Percentiles rank a stretch among this genome's conserved stretches.
Evolutionary conservation across 2,797 vertebrate genomes (phyloP).

Genomic region (Xyrichtys novacula): DNA sequence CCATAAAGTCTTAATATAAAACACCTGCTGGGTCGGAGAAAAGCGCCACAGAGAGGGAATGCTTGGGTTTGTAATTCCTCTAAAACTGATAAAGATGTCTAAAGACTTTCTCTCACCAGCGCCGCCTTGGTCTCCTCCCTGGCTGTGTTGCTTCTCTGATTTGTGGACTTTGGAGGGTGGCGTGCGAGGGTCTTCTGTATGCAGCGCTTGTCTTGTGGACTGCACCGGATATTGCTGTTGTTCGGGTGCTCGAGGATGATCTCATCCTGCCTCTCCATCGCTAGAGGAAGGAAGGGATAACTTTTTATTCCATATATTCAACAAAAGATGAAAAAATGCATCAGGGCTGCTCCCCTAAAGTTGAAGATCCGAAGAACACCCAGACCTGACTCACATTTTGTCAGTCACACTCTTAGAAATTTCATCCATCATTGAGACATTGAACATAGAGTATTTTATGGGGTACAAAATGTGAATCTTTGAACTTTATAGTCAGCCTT

Average conservation of each 20-base stretch:
- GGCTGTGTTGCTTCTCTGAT: constrained; percentile 84
- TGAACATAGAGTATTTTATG: background rate
- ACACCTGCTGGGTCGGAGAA: constrained; percentile 53
- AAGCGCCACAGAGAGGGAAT: background rate
- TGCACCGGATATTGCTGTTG: constrained; percentile 93
- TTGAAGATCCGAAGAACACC: background rate
- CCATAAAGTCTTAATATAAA: constrained; percentile 62
- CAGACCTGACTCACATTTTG: background rate
- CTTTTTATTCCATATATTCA: constrained; percentile 15
- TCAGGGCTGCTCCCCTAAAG: background rate
- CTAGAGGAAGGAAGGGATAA: constrained; percentile 48
- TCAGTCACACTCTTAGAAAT: background rate
- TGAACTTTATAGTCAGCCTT: no score
- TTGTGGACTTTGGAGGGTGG: constrained; percentile 84
- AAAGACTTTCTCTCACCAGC: constrained; percentile 75
- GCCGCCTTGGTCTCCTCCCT: constrained; percentile 86
- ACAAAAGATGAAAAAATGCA: constrained; percentile 11
- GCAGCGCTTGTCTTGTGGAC: constrained; percentile 91
- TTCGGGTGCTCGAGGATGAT: constrained; percentile 90
- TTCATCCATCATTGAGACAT: background rate
- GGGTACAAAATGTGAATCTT: background rate
- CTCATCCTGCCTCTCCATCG: constrained; percentile 83
- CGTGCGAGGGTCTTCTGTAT: constrained; percentile 90
- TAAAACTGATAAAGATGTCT: constrained; percentile 32
- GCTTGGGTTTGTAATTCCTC: constrained; percentile 24